These are phyloP conservation scores for Sorex maritimensis DNA, from an alignment of 2,797 vertebrate species.

Conservation along the genomic window DNA sequence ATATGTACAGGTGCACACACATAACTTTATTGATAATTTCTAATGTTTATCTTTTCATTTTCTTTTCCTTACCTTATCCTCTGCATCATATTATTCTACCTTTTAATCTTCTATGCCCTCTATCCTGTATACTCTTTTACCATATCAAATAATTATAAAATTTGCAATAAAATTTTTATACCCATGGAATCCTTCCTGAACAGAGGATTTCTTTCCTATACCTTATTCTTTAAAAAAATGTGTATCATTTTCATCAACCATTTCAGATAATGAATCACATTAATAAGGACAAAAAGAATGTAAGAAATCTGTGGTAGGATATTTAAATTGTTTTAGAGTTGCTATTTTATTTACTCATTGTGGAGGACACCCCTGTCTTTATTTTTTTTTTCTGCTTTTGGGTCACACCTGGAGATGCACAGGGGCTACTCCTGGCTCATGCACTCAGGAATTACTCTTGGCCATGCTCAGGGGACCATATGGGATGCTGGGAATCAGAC, in stretches of 20 bases:
- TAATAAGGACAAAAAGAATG: no score
- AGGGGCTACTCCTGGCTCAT: no score
- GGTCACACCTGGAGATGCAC: no score
- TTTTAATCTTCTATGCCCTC: background rate
- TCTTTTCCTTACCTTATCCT: background rate
- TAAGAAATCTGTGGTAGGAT: no score
- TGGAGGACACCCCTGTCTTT: background rate
- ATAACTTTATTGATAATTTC: background rate
- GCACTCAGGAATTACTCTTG: no score
- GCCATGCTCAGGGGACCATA: no score
- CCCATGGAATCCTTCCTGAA: slow-evolving; percentile 10
- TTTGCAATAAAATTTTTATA: background rate
- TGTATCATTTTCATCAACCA: background rate
- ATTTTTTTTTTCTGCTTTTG: no score
- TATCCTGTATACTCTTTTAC: background rate
- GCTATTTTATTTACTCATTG: background rate
- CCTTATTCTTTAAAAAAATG: background rate
- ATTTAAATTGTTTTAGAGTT: no score
- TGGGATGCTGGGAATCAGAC: no score
- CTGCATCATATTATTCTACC: background rate
- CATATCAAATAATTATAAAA: background rate
- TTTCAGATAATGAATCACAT: slow-evolving; percentile 27
- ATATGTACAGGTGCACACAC: background rate
- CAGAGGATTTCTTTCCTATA: background rate
- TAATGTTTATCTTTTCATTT: background rate